Conservation (phyloP, 2,113 vertebrate species). For the Sceloporus tristichus region DNA sequence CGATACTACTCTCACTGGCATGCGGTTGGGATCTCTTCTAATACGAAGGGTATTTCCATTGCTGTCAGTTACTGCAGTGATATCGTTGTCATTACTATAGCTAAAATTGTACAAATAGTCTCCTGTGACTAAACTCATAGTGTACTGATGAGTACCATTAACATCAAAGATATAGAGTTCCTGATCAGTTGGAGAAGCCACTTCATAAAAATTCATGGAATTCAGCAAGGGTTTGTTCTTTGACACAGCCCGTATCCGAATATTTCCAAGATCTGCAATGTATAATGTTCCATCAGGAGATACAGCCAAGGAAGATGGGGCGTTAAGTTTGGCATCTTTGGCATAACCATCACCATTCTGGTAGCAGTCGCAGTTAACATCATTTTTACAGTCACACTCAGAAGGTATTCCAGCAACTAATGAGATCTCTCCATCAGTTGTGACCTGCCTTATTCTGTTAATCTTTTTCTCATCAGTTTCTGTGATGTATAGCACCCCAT, state of each 20-base stretch:
- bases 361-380: conserved; percentile 98
- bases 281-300: conserved; percentile 94
- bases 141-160: conserved; percentile 96
- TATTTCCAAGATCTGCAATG: conserved; percentile 95
- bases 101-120: conserved; percentile 95
- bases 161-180: conserved; percentile 97
- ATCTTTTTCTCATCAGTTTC: conserved; percentile 97
- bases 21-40: conserved; percentile 90
- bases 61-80: conserved; percentile 92
- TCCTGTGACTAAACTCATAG: conserved; percentile 92
- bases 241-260: conserved; percentile 91
- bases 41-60: conserved; percentile 94
- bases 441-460: conserved; percentile 93
- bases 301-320: conserved; percentile 92
- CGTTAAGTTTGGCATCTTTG: conserved; percentile 95
- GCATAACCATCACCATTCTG: conserved; percentile 95
- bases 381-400: conserved; percentile 97
- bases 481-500: conserved; percentile 90
- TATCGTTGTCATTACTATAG: conserved; percentile 94
- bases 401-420: conserved; percentile 91
- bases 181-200: conserved; percentile 93
- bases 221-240: conserved; percentile 87
- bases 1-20: conserved; percentile 94
- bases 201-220: conserved; percentile 88
- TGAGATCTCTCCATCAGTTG: conserved; percentile 95